Base-by-base conservation (phyloP, 1,140 invertebrate genomes). In the Probaryconus sp. region DNA sequence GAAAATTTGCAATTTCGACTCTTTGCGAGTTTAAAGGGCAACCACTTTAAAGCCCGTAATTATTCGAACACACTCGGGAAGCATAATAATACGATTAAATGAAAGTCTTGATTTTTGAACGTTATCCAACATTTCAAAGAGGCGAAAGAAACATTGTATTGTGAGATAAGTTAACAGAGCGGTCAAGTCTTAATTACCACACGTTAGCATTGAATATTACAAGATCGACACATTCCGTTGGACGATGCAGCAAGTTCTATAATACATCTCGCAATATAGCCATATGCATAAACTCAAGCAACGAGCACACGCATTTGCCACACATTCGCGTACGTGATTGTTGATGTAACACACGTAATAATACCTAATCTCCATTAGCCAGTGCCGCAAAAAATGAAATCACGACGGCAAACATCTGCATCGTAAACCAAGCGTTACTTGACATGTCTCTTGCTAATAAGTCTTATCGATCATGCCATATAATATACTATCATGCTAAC, bases 391-490 rank as follows among this genome's bases (percentile, higher is more conserved):
- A 56, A 69, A 72, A 51, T 48, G 33, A 75, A 75, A 65, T 65
- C 51, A 51, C 64, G 26, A 64, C 71, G 58, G 64, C 63, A 51
- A 74, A 69, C 71, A 58, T 69, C 71, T 69, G 71, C 71, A 53
- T 51, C 71, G 71, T 50, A 69, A 74, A 56, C 71, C 63, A 68
- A 58, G 63, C 71, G 71, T 68, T 74, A 68, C 72, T 60, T 47
- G 64, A 69, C 72, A 75, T 60, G 72, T 75, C 65, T 43, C 53
- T 42, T n/a, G 58, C 72, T 75, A 64, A 69, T 65, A 75, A 75
- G 64, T 50, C 64, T 75, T 75, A 75, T 69, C 72, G 65, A 75
- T 69, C 72, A 56, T 64, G 64, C 63, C 58, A 38, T 55, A 67
- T 74, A 51, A 51, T 58, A 50, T 10, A 11, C 38, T 51, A 69